Evolutionary conservation across 2,888 invertebrate genomes (phyloP), one percentile per base, ranked within the genome.

Genomic region (Sthenelais limicola): DNA sequence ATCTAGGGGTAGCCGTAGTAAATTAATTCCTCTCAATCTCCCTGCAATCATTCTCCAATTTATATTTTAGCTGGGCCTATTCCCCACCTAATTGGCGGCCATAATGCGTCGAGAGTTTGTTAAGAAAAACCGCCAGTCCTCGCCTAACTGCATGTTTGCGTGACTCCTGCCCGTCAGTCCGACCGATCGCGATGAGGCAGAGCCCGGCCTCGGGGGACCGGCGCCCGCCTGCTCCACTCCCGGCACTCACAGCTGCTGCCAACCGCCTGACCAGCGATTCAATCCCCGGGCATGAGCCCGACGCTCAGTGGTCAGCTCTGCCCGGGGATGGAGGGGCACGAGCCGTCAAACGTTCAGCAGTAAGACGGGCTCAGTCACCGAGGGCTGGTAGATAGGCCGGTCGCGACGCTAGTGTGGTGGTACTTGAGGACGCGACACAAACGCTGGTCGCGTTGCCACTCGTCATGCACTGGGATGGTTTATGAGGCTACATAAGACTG

Each of bases 61-160:
- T 62, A 62, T 62, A 62, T 62, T 62, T 62, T 62, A 62, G 56
- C 62, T 43, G 62, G 38, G 28, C 62, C 62, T 38, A 62, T 62
- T 43, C 38, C 24, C 9, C 62, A 62, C 62, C 43, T 62, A 62
- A 62, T 62, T 62, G 62, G 38, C 38, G 3, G 24, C 62, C 38
- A 62, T 38, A 62, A 62, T 62, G 62, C 24, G 38, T 43, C 38
- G 26, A 24, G 62, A 35, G 62, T 62, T 62, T 62, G 62, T 62
- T 62, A 62, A 62, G 62, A 62, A 62, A 62, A 62, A 62, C 38
- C 38, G 62, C 62, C 26, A 43, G 18, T 24, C 62, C 9, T 30
- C 26, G 28, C 62, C 26, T 62, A 62, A 62, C 62, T 62, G 26
- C 24, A 21, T 12, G 62, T 38, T 62, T 24, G 62, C 62, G 62